Evolutionary conservation across 2,113 vertebrate genomes (phyloP).

Genomic region (Noturus placidus): DNA sequence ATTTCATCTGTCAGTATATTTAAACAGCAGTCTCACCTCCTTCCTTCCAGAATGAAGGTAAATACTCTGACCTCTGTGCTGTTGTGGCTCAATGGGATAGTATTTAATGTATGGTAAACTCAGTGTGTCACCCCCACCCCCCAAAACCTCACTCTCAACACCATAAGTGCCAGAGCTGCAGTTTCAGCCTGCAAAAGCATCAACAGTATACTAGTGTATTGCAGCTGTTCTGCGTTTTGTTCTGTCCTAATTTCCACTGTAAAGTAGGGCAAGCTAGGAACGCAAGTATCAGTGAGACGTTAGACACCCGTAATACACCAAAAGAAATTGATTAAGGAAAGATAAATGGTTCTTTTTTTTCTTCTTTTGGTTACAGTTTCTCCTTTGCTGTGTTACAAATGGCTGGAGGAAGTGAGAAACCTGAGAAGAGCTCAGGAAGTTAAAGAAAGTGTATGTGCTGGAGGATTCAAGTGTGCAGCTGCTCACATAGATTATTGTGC

Average conservation of each 20-base stretch:
- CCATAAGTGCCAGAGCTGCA: neutral
- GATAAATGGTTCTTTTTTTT: neutral
- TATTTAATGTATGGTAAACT: neutral
- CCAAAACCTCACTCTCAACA: neutral
- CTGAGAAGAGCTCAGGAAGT: constrained; percentile 18
- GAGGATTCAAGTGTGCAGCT: constrained; percentile 50
- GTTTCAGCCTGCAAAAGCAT: constrained; percentile 13
- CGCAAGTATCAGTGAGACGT: constrained; percentile 11
- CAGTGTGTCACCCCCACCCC: neutral
- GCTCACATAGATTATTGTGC: constrained; percentile 46
- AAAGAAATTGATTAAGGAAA: constrained; percentile 33
- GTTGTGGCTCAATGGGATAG: neutral
- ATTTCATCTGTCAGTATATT: neutral
- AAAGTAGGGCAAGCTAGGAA: constrained; percentile 47
- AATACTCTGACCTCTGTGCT: neutral
- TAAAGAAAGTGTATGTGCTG: constrained; percentile 45
- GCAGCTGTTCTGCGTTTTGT: constrained; percentile 4
- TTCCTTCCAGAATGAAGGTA: neutral
- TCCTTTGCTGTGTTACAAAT: constrained; percentile 16
- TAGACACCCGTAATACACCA: neutral
- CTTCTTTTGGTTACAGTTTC: constrained; percentile 34
- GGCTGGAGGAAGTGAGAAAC: constrained; percentile 10
- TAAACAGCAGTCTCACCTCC: neutral
- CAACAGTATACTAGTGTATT: neutral
- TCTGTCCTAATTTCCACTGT: constrained; percentile 28